These are phyloP conservation scores for Chaetoderma sp. DNA, from an alignment of 2,888 invertebrate genomes.

Conservation along the genomic window DNA sequence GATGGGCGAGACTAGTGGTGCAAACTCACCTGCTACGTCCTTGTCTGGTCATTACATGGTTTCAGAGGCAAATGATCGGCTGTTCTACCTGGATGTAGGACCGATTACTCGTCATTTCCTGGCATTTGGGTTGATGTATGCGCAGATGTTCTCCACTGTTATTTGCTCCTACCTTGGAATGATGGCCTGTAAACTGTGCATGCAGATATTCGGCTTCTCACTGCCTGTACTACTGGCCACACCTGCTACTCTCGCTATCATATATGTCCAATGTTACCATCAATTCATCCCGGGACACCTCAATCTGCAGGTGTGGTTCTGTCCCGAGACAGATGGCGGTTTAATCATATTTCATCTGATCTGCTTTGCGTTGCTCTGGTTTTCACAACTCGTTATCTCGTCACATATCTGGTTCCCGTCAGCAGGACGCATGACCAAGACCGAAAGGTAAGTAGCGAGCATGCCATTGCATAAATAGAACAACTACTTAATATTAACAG, in stretches of 20 bases:
- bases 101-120: neutral
- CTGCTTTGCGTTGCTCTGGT: conserved; percentile 50
- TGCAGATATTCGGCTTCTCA: conserved; percentile 70
- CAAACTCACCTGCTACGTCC: neutral
- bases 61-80: neutral
- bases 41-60: neutral
- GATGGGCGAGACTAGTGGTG: no score
- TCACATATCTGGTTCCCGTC: conserved; percentile 60
- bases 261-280: conserved; percentile 43
- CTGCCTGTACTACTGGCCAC: conserved; percentile 69
- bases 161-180: conserved; percentile 71
- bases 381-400: conserved; percentile 58
- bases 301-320: conserved; percentile 44
- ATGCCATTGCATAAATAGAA: no score
- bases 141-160: conserved; percentile 39
- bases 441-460: conserved; percentile 55
- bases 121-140: conserved; percentile 42
- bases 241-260: conserved; percentile 58
- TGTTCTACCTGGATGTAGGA: neutral
- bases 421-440: conserved; percentile 56
- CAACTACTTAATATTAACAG: no score
- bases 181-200: conserved; percentile 72
- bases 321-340: conserved; percentile 41
- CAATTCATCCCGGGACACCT: conserved; percentile 42
- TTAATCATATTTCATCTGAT: conserved; percentile 41